Percentiles rank a stretch among this genome's conserved stretches.
Evolutionary conservation across 2,797 vertebrate genomes (phyloP).

Genomic region (Tokudaia tokunoshimensis): DNA sequence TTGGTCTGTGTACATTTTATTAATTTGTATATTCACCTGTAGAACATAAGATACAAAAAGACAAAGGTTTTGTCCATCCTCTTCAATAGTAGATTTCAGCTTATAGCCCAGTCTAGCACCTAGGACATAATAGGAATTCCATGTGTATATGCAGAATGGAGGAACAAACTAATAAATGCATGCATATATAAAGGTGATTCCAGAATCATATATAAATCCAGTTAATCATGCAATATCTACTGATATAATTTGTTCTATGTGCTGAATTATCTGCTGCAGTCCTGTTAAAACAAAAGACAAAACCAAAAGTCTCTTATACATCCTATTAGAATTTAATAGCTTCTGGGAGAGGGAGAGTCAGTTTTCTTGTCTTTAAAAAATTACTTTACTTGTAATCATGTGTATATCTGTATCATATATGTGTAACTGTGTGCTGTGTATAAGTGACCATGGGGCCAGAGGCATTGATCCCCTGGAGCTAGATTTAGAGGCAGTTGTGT

Average conservation of each 20-base stretch:
- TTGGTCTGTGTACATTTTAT: not conserved
- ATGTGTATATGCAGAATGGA: conserved; percentile 5
- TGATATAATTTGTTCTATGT: conserved; percentile 26
- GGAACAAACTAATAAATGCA: conserved; percentile 8
- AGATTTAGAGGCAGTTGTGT: not conserved
- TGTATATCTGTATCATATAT: not conserved
- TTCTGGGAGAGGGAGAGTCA: not conserved
- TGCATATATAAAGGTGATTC: conserved; percentile 8
- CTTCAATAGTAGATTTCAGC: conserved; percentile 23
- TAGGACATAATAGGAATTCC: not conserved
- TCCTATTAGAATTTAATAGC: not conserved
- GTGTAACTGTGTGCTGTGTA: not conserved
- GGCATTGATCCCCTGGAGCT: not conserved
- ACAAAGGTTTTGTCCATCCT: not conserved
- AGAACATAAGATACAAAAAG: conserved; percentile 2
- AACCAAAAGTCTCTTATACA: not conserved
- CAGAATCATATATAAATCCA: conserved; percentile 15
- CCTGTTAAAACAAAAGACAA: conserved; percentile 6
- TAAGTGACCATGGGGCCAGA: not conserved
- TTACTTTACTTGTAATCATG: not conserved
- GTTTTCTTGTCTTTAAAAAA: not conserved
- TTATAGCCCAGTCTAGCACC: not conserved
- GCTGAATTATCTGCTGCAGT: not conserved
- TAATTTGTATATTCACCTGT: not conserved
- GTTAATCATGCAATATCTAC: not conserved